Base-by-base conservation (phyloP, 2,113 vertebrate genomes). In the Anas platyrhynchos region DNA sequence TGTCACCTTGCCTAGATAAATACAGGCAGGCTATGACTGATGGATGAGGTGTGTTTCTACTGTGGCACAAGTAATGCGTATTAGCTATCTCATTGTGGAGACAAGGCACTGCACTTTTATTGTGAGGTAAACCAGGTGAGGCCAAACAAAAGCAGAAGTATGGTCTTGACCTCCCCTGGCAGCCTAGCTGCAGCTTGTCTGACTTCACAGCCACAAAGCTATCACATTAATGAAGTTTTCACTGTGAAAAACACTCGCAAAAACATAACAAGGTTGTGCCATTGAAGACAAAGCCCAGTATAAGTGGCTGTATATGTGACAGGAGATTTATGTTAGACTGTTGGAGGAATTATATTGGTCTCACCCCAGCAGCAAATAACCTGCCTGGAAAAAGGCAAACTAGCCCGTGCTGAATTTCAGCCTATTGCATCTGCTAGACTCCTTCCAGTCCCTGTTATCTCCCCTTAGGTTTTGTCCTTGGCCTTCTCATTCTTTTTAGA, bases 341-440 rank as follows among this genome's bases (percentile, higher is more conserved):
- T n/a, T 2, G 0, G 7, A 27, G 41, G 50, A 73, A 73, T 7
- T 31, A 55, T 34, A 41, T 18, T 1, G 2, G 31, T 71, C 41
- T 77, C 54, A 27, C 16, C 22, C 34, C 52, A 58, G 68, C 11
- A 1, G 50, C 1, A 1, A 66, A 63, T 43, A 83, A 82, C 71
- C n/a, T 66, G 85, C 78, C 50, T 74, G 79, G 44, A 88, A 93
- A 85, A 63, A 74, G 52, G 76, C 80, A 86, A 90, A 90, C 20
- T 38, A 55, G 34, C 26, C 38, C 31, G 18, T 23, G 46, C n/a
- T 69, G 62, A 71, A 59, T 52, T 83, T 38, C 80, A 86, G 46
- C 38, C 38, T 46, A 44, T 26, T 34, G 26, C 41, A 34, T 41
- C 75, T 82, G 68, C 4, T 83, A 89, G 67, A 12, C 32, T 93